Evolutionary conservation across 2,113 vertebrate species (phyloP), one percentile per base, ranked within the genome.

Genomic region (Fulmarus glacialis): DNA sequence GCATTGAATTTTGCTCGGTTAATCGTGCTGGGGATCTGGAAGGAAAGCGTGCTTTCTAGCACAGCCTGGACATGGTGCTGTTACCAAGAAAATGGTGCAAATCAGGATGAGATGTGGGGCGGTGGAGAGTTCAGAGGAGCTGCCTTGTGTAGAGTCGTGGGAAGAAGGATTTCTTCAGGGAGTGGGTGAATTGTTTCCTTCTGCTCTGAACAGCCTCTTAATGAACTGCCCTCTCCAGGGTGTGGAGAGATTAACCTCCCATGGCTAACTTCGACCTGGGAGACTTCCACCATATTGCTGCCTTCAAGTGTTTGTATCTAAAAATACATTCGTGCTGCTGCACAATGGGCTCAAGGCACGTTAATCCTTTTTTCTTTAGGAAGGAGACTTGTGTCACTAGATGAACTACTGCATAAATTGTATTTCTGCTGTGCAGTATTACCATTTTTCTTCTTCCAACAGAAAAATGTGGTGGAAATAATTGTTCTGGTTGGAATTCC

Each of bases 401-500:
- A 14, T 13, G 27, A 80, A 3, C 66, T 77, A 0, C 75, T 53
- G 64, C 20, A 38, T 13, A 36, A 34, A 21, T 16, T 1, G 26
- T 22, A 0, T 50, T 75, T 85, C 77, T 82, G 74, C 93, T 63
- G 23, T 15, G 56, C 66, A 1, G 18, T 0, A 0, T 85, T 45
- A 23, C 67, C 59, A 2, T 34, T 36, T 87, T 52, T 53, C 30
- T 91, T 38, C 90, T 84, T 67, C 56, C 53, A 79, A 7, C 40
- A 80, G 82, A 83, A 83, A 67, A 92, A 86, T 21, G 79, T 9
- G 9, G 43, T 84, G 94, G 73, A 59, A 84, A 60, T 71, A 60
- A 55, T 92, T 78, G 89, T 90, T 88, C 92, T 94, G 71, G 24
- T 80, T 86, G 96, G 92, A 96, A 92, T 97, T 93, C 97, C 96